Base-by-base conservation (phyloP, 2,888 invertebrate species). In the Pachymerium ferrugineum region DNA sequence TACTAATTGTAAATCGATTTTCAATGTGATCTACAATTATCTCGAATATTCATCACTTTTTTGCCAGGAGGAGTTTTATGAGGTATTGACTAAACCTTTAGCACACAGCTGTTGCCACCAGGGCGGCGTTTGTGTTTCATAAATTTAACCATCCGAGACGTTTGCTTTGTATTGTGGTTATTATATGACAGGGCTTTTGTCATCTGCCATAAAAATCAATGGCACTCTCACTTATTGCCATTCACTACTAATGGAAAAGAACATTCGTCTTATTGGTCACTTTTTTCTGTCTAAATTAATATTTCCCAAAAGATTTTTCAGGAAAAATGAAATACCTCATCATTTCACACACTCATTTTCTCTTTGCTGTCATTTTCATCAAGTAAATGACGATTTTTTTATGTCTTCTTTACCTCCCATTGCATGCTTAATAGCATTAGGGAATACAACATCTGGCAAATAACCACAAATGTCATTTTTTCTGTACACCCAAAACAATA, bases 211-310 rank as follows among this genome's bases (percentile, higher is more conserved):
- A 10, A 62, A 62, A 62, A 62, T 62, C 62, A 25, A 62, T 62
- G 62, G 62, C 62, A 62, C 62, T 62, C 28, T 62, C 62, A 62
- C 28, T 62, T 62, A 62, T 62, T 62, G 62, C 14, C 25, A 62
- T 62, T 62, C 62, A 62, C 62, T 22, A 28, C 28, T 62, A 62
- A 62, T 62, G 62, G 62, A 28, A 62, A 62, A 62, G 62, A 62
- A 62, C 62, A 62, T 25, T 8, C 25, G 25, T 28, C 62, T 62
- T 62, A 62, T 62, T 62, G 62, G 62, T 62, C 62, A 25, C 25
- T 62, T 62, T 62, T 28, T 22, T 28, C 10, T 22, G 62, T 22
- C 28, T 22, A 62, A 14, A 28, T 62, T 62, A 25, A 62, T 62
- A 62, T 25, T 25, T 62, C 62, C 62, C 28, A 28, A 25, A n/a